These are phyloP conservation scores for Microhierax caerulescens DNA, from an alignment of 2,797 vertebrate species.

Conservation along the genomic window DNA sequence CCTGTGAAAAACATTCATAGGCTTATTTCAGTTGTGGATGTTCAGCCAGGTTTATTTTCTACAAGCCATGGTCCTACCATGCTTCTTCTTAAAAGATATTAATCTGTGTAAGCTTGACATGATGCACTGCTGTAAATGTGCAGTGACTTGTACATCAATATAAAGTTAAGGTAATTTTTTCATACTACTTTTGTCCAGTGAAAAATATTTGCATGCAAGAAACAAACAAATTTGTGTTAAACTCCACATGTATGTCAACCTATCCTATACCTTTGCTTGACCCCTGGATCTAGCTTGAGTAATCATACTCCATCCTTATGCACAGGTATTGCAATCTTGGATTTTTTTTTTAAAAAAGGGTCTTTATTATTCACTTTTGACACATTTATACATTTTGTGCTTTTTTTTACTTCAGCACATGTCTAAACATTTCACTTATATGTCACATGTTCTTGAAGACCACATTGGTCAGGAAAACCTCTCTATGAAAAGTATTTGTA, in stretches of 20 bases:
- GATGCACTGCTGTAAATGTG: fast-evolving
- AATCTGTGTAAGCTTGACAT: not conserved
- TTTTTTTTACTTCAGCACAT: not conserved
- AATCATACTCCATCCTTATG: not conserved
- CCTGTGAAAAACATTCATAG: not conserved
- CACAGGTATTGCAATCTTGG: not conserved
- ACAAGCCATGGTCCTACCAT: not conserved
- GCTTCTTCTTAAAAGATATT: not conserved
- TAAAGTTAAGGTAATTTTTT: not conserved
- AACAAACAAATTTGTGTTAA: not conserved
- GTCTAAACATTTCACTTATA: not conserved
- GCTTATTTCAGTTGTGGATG: not conserved
- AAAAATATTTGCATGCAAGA: not conserved
- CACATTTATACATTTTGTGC: too few relatives aligned
- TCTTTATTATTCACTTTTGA: not conserved
- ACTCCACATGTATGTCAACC: not conserved
- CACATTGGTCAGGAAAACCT: not conserved
- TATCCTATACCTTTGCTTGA: not conserved
- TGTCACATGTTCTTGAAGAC: not conserved
- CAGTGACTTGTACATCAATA: not conserved
- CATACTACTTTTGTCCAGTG: not conserved
- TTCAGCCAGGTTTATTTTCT: not conserved
- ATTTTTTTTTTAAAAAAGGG: not conserved
- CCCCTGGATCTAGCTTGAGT: not conserved
- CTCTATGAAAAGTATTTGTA: not conserved